Evolutionary conservation across 2,888 invertebrate species (phyloP).

Genomic region (Ectropis crepuscularia): DNA sequence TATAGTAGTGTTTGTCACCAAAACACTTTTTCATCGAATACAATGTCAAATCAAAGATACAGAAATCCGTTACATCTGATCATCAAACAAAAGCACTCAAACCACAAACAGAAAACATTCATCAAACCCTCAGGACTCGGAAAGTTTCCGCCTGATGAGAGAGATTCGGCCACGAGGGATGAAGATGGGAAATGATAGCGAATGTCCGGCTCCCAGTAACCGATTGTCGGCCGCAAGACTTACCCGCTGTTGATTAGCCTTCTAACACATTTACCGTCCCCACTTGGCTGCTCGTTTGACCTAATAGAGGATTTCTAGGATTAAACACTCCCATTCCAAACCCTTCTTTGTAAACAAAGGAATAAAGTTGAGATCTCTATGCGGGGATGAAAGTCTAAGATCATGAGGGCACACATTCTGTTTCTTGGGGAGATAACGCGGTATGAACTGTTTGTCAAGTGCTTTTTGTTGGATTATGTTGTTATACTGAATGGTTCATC

Average conservation of each 20-base stretch:
- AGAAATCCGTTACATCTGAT: not conserved
- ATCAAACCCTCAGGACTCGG: not conserved
- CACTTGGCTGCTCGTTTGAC: constrained; percentile 40
- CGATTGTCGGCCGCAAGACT: constrained; percentile 31
- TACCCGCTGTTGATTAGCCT: constrained; percentile 41
- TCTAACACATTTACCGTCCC: constrained; percentile 41
- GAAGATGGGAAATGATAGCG: constrained; percentile 20
- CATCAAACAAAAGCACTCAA: not conserved
- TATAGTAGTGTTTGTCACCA: no score
- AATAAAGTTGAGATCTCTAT: constrained; percentile 18
- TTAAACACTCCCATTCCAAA: constrained; percentile 20
- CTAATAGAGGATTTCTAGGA: constrained; percentile 43
- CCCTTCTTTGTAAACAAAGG: not conserved
- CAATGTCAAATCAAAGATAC: not conserved
- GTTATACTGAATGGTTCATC: constrained; percentile 31
- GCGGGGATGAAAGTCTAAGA: constrained; percentile 14
- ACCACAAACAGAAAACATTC: not conserved
- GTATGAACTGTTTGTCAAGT: constrained; percentile 39
- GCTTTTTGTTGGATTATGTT: constrained; percentile 38
- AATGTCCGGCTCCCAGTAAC: constrained; percentile 24
- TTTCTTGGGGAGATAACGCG: constrained; percentile 39
- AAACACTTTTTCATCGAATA: no score
- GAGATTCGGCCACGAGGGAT: constrained; percentile 17
- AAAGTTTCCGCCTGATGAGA: constrained; percentile 10
- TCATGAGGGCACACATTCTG: constrained; percentile 42